Conservation (phyloP, 2,113 vertebrate genomes). For the Tragelaphus scriptus region DNA sequence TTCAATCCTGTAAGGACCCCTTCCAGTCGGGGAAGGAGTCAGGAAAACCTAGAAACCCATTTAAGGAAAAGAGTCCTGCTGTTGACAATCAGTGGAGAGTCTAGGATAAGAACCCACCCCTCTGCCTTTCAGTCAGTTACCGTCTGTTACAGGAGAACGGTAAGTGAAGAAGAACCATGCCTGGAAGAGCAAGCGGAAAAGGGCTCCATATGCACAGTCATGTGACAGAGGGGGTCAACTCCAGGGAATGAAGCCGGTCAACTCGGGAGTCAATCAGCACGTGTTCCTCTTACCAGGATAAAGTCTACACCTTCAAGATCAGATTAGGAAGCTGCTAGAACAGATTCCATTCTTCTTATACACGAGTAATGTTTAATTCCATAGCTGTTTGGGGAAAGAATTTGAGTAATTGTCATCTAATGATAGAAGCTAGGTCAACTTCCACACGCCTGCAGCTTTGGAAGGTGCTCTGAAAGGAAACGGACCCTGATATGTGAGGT, state of each 20-base stretch:
- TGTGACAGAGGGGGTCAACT: too few species aligned
- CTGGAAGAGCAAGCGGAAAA: not conserved
- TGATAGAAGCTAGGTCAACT: not conserved
- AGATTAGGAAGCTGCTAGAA: not conserved
- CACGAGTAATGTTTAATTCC: not conserved
- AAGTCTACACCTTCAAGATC: not conserved
- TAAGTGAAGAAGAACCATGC: too few species aligned
- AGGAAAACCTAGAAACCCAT: not conserved
- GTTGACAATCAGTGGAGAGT: not conserved
- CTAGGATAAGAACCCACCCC: not conserved
- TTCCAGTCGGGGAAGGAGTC: not conserved
- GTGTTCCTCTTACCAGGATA: not conserved
- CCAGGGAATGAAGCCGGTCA: not conserved
- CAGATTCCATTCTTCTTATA: not conserved
- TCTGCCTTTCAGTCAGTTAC: not conserved
- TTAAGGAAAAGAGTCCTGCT: not conserved
- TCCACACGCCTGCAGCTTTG: not conserved
- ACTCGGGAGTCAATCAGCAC: too few species aligned
- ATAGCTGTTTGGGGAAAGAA: not conserved
- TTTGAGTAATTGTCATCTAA: not conserved
- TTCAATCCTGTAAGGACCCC: not conserved
- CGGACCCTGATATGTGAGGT: not conserved
- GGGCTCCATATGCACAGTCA: accelerated
- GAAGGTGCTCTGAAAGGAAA: not conserved
- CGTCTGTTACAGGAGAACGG: too few species aligned